Evolutionary conservation across 1,140 invertebrate species (phyloP), one percentile per base, ranked within the genome.

Genomic region (Drosophila biarmipes): DNA sequence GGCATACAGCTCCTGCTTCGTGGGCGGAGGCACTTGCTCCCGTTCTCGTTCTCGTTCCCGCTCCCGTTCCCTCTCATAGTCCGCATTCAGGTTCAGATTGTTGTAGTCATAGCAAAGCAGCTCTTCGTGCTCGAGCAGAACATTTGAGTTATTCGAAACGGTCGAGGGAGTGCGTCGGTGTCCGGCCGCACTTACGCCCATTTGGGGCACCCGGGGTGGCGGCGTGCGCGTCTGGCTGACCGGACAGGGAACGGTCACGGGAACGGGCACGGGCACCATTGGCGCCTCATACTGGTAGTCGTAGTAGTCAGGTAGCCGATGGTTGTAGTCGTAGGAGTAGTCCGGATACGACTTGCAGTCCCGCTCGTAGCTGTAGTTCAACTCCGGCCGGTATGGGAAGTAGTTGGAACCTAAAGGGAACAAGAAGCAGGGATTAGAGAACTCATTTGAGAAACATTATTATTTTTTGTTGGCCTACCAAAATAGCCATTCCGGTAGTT

Each of bases 71-170:
- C 63, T 49, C 2, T 80, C 84, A 34, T 90, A 91, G 6, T 91
- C 90, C 19, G 85, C 52, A 40, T 81, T 87, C 17, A 90, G 14
- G 17, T 91, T 91, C n/a, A 91, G 77, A 67, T 92, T 82, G 78
- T 91, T 71, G 91, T 94, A 91, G 85, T 94, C 42, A 89, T 92
- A 92, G 46, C 80, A 78, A n/a, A 91, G 46, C 35, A 90, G 71
- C 61, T 91, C 90, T 38, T 78, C 75, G 56, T 78, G 96, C 95
- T 57, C 95, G 6, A 86, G 56, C 61, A 87, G 53, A 31, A 94
- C 90, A 43, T 89, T 91, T 2, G 89, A 92, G 24, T 90, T 91
- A 56, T 87, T 91, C 3, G 91, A 92, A 3, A 92, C 89, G 0
- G 80, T 91, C 0, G 91, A 92, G 1, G 90, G 86, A 0, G 91